Base-by-base conservation (phyloP, 2,888 invertebrate species). In the Dryococelus australis region DNA sequence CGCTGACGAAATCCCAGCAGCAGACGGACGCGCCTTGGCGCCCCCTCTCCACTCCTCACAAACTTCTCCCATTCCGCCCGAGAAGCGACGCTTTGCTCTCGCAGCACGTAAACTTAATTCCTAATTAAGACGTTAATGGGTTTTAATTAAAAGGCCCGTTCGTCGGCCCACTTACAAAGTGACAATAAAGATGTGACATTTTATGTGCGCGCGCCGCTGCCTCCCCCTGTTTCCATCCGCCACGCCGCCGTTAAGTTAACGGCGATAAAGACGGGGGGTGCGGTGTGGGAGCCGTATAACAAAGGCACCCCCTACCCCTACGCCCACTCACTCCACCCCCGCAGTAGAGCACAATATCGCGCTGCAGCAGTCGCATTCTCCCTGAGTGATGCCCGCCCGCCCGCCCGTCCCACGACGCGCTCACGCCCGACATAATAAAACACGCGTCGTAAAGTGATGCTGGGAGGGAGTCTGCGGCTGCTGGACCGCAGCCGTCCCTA, bases 41-140 rank as follows among this genome's bases (percentile, higher is more conserved):
- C 53, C 28, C 83, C 83, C 83, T 12, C 83, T 35, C 26, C 35
- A 26, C 83, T 16, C 28, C 12, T 20, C 16, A 28, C 83, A 4
- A 35, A 83, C 83, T 35, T 27, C 35, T 16, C 83, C 83, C 83
- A 83, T 24, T 43, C 85, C 79, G 16, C 43, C 27, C 79, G 28
- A 86, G 35, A 20, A 83, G 24, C 81, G 43, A 13, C 47, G 80
- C 87, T 87, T 87, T 85, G 78, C 87, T 88, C 87, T 88, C 87
- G 53, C 43, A 20, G 88, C 89, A 88, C 89, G 89, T 88, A 89
- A 88, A 89, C 88, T 88, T 88, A 88, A 89, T 88, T 88, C 86
- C 89, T 89, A 89, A 89, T 89, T 89, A 89, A 88, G 89, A 89
- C 89, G 88, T 89, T 89, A 89, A 89, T 89, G 87, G 89, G 87